phyloP scores from a whole-genome alignment of 2,888 invertebrate species.

The Cheilosia vulpina region DNA sequence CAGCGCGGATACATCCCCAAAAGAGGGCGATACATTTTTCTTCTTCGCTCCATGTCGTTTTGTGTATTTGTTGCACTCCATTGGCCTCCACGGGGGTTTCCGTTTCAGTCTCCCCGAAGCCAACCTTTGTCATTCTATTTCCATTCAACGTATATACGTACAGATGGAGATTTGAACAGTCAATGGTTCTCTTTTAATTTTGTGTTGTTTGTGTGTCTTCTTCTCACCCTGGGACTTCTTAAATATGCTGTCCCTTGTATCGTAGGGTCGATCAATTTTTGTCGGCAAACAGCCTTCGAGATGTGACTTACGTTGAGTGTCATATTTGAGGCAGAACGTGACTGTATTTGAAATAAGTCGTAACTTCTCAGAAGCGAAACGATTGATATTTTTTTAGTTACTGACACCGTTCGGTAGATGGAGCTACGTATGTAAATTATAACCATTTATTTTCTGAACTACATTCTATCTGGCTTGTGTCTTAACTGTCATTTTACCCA shows the following conservation, averaged over 20 bases:
- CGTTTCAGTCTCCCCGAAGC: conserved; percentile 29
- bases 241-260: background rate
- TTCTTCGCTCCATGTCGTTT: conserved; percentile 14
- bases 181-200: conserved; percentile 30
- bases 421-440: too few relatives aligned
- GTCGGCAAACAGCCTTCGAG: background rate
- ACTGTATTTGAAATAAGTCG: too few relatives aligned
- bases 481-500: too few relatives aligned
- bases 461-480: too few relatives aligned
- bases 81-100: conserved; percentile 58
- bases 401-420: too few relatives aligned
- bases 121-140: conserved; percentile 49
- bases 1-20: conserved; percentile 13
- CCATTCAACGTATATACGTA: conserved; percentile 3
- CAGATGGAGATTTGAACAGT: conserved; percentile 19
- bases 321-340: too few relatives aligned
- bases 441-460: too few relatives aligned
- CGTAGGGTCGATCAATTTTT: conserved; percentile 1
- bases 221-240: background rate
- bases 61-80: conserved; percentile 55
- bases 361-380: too few relatives aligned
- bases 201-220: background rate
- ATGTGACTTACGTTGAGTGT: too few relatives aligned
- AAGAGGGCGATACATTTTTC: conserved; percentile 21
- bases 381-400: too few relatives aligned